phyloP scores from a whole-genome alignment of 1,140 invertebrate genomes.

The Rhopalosiphum padi region DNA sequence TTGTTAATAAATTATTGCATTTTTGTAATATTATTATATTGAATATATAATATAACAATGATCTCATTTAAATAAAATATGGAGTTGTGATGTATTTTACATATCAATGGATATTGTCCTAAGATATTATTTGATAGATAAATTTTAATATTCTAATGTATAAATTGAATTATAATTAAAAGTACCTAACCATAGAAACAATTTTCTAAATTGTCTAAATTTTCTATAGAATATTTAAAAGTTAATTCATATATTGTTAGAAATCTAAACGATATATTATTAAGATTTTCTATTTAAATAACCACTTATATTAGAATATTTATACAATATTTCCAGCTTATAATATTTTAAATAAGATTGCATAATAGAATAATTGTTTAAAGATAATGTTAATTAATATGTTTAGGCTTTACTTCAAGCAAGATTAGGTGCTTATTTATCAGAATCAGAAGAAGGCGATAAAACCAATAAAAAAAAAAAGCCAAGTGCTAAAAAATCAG shows the following conservation, averaged over 20 bases:
- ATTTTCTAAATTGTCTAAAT: no score
- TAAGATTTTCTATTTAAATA: not conserved
- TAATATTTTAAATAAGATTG: not conserved
- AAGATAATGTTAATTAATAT: not conserved
- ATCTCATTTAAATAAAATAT: not conserved
- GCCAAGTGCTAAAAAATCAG: slow-evolving; percentile 58
- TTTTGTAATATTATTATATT: not conserved
- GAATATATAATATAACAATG: not conserved
- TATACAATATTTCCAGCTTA: not conserved
- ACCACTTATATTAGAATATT: not conserved
- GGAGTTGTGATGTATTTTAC: not conserved
- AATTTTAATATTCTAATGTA: not conserved
- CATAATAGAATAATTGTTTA: not conserved
- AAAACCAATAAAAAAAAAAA: slow-evolving; percentile 36
- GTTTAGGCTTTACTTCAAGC: slow-evolving; percentile 69
- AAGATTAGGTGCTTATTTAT: slow-evolving; percentile 65
- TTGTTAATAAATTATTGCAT: not conserved
- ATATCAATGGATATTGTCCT: not conserved
- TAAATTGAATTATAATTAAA: not conserved
- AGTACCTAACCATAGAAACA: not conserved
- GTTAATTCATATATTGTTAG: no score
- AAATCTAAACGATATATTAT: not conserved
- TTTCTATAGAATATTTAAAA: no score
- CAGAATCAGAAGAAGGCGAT: slow-evolving; percentile 59
- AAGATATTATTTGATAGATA: not conserved